Base-by-base conservation (phyloP, 2,888 invertebrate species). In the Apodemia duryi region DNA sequence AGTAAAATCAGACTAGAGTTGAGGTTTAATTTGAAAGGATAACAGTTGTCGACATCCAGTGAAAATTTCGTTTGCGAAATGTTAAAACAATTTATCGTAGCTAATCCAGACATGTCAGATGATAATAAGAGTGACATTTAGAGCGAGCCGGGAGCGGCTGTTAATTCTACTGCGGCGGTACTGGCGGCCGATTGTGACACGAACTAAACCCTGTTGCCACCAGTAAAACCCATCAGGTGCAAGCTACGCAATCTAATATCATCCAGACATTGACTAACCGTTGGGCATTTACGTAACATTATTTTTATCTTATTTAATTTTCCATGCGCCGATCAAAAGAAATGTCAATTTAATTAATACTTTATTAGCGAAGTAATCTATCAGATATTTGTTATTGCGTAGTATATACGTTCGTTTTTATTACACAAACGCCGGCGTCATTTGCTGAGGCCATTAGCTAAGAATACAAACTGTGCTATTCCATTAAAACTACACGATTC, bases 71-170 rank as follows among this genome's bases (percentile, higher is more conserved):
- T 79, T 84, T 82, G 74, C 78, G 75, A 84, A 89, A 90, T 80
- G 88, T 82, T 90, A 85, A 89, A 91, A 91, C 90, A 91, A 88
- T 91, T 90, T 89, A 91, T 88, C 86, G 88, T 81, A 82, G 81
- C 85, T 90, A 91, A 91, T 90, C 91, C 90, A 77, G 74, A 79
- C 84, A 83, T 90, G 91, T 91, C 91, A 86, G 84, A 88, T 77
- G 85, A 88, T 91, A 90, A 91, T 91, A 91, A 90, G 87, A 91
- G 88, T 91, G 91, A 91, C 91, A 88, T 88, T 91, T 87, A 81
- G 85, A 88, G 85, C 84, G 80, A 78, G 75, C 81, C 77, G 71
- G 72, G 76, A 76, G 81, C 80, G 82, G 80, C 78, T 85, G 88
- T 88, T 91, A 90, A 91, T 90, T 89, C 89, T 85, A 85, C 83